Percentiles rank a stretch among this genome's conserved stretches.
Conservation (phyloP, 2,113 vertebrate species). For the Chrysemys picta region DNA sequence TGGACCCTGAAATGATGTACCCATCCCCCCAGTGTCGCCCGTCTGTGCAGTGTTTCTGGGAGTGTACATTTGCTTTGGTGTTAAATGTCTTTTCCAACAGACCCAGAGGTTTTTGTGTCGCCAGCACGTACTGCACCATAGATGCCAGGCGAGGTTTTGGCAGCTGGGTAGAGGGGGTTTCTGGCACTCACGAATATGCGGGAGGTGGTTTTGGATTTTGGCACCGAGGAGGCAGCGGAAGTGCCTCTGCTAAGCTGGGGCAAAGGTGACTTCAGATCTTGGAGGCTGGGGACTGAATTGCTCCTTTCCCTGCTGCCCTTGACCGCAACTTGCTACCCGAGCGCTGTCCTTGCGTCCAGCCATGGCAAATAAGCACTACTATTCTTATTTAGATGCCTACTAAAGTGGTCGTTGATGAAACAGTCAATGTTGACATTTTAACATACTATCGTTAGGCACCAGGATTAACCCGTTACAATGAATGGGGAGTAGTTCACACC, state of each 20-base stretch:
- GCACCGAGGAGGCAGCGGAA: not conserved
- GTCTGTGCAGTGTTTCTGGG: not conserved
- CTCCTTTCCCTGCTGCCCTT: not conserved
- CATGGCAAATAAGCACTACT: rapidly evolving
- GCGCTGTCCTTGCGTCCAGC: not conserved
- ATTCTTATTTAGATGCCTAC: not conserved
- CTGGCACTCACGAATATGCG: not conserved
- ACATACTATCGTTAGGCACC: not conserved
- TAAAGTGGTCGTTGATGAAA: not conserved
- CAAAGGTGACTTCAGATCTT: not conserved
- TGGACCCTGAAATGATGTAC: not conserved
- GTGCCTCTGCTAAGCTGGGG: not conserved
- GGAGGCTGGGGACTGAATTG: not conserved
- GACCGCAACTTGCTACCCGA: not conserved
- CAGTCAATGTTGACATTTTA: not conserved
- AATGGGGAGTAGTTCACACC: not conserved
- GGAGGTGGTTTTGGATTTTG: not conserved
- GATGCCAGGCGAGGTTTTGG: not conserved
- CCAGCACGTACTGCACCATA: not conserved
- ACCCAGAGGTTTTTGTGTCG: not conserved
- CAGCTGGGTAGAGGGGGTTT: not conserved
- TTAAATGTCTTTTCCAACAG: not conserved
- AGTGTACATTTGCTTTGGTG: not conserved
- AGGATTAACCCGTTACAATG: not conserved
- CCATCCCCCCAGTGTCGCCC: not conserved